A percentile compares a stretch with the other conserved stretches of the same genome.
Evolutionary conservation across 1,140 invertebrate genomes (phyloP).

Genomic region (Zaprionus kolodkinae): DNA sequence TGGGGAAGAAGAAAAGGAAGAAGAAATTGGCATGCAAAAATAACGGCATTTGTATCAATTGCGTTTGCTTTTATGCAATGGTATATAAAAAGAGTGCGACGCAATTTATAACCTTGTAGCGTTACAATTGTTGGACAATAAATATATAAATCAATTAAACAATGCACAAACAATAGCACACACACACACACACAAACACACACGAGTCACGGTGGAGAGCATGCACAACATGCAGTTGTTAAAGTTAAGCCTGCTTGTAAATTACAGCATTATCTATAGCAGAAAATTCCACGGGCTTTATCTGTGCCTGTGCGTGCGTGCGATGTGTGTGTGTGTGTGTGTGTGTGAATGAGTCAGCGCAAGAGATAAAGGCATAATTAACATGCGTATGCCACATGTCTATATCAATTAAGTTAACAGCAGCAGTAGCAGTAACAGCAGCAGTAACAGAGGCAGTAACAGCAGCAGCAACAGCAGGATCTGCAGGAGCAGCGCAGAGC

Average conservation of each 20-base stretch:
- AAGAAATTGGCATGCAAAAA: constrained; percentile 8
- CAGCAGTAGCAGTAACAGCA: not conserved
- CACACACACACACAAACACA: constrained; percentile 4
- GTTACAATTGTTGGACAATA: constrained; percentile 1
- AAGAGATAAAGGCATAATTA: constrained; percentile 41
- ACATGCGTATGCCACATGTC: constrained; percentile 15
- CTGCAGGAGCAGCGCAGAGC: not conserved
- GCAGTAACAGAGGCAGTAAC: not conserved
- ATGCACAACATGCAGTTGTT: constrained; percentile 3
- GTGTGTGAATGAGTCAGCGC: not conserved
- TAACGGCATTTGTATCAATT: not conserved
- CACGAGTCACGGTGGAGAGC: not conserved
- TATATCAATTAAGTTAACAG: constrained; percentile 26
- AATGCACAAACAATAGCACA: constrained; percentile 5
- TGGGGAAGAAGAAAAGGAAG: not conserved
- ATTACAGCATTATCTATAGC: constrained; percentile 22
- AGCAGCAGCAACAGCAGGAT: not conserved
- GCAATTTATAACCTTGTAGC: not conserved
- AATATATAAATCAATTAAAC: constrained; percentile 16
- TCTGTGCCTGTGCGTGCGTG: not conserved
- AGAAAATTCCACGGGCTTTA: constrained; percentile 15
- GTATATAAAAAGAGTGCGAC: constrained; percentile 1
- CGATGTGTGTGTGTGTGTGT: not conserved
- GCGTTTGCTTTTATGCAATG: constrained; percentile 13
- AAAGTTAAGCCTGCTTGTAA: constrained; percentile 2